Evolutionary conservation across 2,888 invertebrate genomes (phyloP), one percentile per base, ranked within the genome.

Genomic region (Tridacna gigas): DNA sequence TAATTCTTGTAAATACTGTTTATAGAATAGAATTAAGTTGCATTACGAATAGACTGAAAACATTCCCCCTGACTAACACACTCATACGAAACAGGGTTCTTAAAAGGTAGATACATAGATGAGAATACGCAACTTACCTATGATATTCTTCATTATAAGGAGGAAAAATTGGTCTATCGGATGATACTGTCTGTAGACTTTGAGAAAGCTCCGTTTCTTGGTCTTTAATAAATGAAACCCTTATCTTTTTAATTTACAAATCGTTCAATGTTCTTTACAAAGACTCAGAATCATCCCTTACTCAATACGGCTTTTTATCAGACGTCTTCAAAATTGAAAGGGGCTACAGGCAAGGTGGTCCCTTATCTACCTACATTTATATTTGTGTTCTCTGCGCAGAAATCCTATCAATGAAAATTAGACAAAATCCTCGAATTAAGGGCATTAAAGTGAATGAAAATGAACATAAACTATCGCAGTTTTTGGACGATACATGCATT

Each of bases 21-120:
- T 83, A 83, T 26, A 83, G 77, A 79, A 65, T 80, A 26, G 26
- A 28, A 18, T 25, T 77, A 20, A 20, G 76, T 51, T 51, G 28
- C 15, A 20, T 83, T 22, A 65, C 80, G 1, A 22, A 45, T 13
- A 65, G 83, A 71, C 28, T 80, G 9, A 80, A 80, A 75, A 20
- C 26, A 13, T 3, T 77, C 18, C 25, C 77, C 47, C 60, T 67
- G 25, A 75, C 74, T 75, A 22, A 83, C 80, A 18, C 48, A 78
- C 22, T 22, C 63, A n/a, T 74, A 78, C 51, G 78, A 80, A 65
- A 74, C 65, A 28, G 67, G 80, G 13, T 80, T 74, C 56, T 65
- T 80, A 5, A 18, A 66, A 26, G 47, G 56, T 12, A 18, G 75
- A 51, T 61, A 74, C 26, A 69, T 74, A 26, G 25, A 37, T 13